Conservation (phyloP, 2,888 invertebrate species). For the Macroteleia sp. region DNA sequence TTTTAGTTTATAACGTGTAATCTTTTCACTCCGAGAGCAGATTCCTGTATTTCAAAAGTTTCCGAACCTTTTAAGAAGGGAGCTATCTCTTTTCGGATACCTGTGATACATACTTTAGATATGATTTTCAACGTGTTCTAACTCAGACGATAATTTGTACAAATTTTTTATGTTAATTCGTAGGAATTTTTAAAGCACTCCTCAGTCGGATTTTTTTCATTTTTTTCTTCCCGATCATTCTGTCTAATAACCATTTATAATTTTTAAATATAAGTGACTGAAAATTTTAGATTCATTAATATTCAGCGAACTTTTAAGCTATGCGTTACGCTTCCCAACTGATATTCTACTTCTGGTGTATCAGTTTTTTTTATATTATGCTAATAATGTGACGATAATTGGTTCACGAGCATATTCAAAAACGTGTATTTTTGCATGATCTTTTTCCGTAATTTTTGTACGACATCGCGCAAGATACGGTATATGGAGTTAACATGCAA, state of each 20-base stretch:
- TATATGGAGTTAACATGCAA: conserved; percentile 67
- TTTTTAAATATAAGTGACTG: too few relatives aligned
- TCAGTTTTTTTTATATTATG: conserved; percentile 28
- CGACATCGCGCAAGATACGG: conserved; percentile 49
- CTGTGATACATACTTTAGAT: conserved; percentile 23
- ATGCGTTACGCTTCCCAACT: neutral
- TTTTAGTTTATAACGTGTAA: conserved; percentile 25
- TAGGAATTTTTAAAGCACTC: too few relatives aligned
- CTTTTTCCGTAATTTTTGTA: conserved; percentile 29
- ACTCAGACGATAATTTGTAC: too few relatives aligned
- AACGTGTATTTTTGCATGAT: conserved; percentile 4
- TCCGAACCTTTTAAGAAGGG: conserved; percentile 1
- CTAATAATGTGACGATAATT: conserved; percentile 41
- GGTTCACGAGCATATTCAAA: conserved; percentile 28
- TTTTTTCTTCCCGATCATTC: too few relatives aligned
- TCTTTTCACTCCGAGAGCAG: conserved; percentile 23
- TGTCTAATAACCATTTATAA: too few relatives aligned
- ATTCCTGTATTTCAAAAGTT: conserved; percentile 23
- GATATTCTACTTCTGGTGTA: neutral
- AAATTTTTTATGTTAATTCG: too few relatives aligned
- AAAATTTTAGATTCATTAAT: too few relatives aligned
- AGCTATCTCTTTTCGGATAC: too few relatives aligned
- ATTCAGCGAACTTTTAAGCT: conserved; percentile 7
- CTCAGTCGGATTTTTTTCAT: too few relatives aligned
- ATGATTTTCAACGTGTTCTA: too few relatives aligned